phyloP scores from a whole-genome alignment of 1,140 invertebrate species.

The Dysdera silvatica region DNA sequence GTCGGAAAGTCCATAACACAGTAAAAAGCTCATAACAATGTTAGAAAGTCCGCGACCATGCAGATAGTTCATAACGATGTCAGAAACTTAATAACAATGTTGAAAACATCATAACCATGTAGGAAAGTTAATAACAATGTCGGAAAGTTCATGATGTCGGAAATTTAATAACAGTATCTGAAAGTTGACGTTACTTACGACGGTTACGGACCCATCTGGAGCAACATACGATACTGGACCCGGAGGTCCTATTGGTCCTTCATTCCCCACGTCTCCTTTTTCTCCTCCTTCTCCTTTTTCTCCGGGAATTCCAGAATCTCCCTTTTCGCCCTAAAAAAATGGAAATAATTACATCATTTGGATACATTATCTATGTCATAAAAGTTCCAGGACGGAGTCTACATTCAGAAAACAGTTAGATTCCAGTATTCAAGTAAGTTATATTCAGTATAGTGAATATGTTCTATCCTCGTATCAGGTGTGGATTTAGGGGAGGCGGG shows the following conservation, averaged over 20 bases:
- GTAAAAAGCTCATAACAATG: not conserved
- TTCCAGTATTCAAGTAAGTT: no score
- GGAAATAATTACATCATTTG: not conserved
- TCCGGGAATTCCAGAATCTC: conserved; percentile 12
- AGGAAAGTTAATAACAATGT: not conserved
- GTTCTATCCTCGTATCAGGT: no score
- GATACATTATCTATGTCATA: not conserved
- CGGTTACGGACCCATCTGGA: conserved; percentile 17
- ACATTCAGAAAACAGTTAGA: no score
- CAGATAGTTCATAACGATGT: not conserved
- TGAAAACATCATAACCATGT: no score
- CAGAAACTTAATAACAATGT: not conserved
- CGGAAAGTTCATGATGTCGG: not conserved
- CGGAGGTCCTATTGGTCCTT: conserved; percentile 10
- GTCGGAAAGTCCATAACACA: not conserved
- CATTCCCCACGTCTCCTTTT: conserved; percentile 6
- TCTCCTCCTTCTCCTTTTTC: not conserved
- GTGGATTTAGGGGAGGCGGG: no score
- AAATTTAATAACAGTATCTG: not conserved
- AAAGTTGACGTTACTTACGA: conserved; percentile 16
- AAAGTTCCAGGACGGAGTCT: no score
- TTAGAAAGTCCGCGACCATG: not conserved
- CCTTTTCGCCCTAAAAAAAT: conserved; percentile 11
- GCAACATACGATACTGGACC: conserved; percentile 18
- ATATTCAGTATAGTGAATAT: no score